Base-by-base conservation (phyloP, 2,888 invertebrate genomes). In the Salpingus planirostris region DNA sequence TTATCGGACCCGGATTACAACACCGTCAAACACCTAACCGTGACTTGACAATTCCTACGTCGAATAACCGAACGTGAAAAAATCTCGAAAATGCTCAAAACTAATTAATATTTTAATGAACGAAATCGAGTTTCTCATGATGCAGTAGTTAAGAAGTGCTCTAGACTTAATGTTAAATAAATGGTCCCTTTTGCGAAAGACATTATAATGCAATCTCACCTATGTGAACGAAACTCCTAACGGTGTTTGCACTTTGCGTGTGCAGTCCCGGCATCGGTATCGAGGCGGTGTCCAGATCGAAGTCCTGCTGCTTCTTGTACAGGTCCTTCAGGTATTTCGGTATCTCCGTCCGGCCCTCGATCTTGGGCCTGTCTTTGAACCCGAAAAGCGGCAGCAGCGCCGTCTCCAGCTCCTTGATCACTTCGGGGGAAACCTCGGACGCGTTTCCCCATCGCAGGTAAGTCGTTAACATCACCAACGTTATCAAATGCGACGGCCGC, bases 321-420 rank as follows among this genome's bases (percentile, higher is more conserved):
- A 92, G 70, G 58, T 84, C 73, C 62, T 80, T 74, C 75, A 92
- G 76, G 50, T 82, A 82, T 54, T 80, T 78, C 39, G 91, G 91
- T 58, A 92, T 73, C 30, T 69, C 67, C 35, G 72, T 67, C 49
- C 73, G 67, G 13, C 38, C 12, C 18, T 67, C 58, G 38, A 64
- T 62, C 46, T 67, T 64, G 42, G 71, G 82, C 64, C 74, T 63
- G 40, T 61, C 64, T 40, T 64, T 62, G 47, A 78, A 66, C 23
- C 78, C 78, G 49, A 78, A 69, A 63, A 77, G 59, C 54, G 76
- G 67, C 59, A 85, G 66, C 13, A 80, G 64, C 44, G 66, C 71
- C 30, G 68, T 60, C 59, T 79, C 78, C 30, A 76, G 65, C 37
- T 67, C 65, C 36, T 64, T 63, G 27, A 71, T 55, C 33, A 63